Base-by-base conservation (phyloP, 2,797 vertebrate genomes). In the Clarias fuscus region DNA sequence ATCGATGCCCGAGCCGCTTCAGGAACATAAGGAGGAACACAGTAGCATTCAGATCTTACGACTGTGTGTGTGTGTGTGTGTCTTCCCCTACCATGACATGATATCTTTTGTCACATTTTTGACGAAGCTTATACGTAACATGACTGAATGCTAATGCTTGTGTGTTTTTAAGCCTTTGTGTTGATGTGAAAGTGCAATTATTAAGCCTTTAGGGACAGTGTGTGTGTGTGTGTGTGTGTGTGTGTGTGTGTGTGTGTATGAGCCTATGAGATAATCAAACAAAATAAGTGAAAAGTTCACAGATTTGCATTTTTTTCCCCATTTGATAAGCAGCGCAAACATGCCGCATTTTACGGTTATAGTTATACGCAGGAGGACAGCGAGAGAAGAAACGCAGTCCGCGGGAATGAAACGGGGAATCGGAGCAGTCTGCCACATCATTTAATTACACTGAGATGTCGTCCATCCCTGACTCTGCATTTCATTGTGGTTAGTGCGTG, bases 401-500 rank as follows among this genome's bases (percentile, higher is more conserved):
- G 27, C 33, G 27, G 79, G 59, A 43, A 62, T 30, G 53, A 59
- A 67, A 76, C 76, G 37, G 30, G 83, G 79, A 62, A 48, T 14
- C 3, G 79, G 53, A 27, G n/a, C 24, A 67, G 79, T 67, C 65
- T 43, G 65, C 24, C 20, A 59, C 85, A 82, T 88, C 78, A 88
- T 85, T 86, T 88, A 84, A 90, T 88, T 88, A 90, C 83, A 84
- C 77, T 40, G 76, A 82, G 80, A 88, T 82, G 73, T 85, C 78
- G 86, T 88, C 85, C 62, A 84, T 89, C 65, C 84, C 84, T 65
- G 58, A 77, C 79, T 87, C 75, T 77, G 30, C 65, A 68, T 89
- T 89, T 87, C 88, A 85, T 86, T 85, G 86, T 30, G n/a, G 70
- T 86, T 86, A 76, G 75, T 65, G 82, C 59, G 70, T 43, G 70